Base-by-base conservation (phyloP, 1,140 invertebrate genomes). In the Drosophila gunungcola region DNA sequence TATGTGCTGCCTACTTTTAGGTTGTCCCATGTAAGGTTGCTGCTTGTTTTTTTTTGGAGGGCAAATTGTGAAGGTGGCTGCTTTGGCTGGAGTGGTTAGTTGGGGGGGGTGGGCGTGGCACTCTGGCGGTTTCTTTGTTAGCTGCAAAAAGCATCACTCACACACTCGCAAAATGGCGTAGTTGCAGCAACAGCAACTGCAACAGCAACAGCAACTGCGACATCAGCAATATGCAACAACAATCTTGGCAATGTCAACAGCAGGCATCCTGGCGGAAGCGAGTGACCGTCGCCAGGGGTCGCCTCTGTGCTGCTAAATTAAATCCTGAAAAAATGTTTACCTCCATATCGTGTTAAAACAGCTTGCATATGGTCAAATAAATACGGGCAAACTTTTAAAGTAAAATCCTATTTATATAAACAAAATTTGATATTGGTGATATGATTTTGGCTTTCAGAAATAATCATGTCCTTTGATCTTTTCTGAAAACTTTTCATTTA, bases 241-340 rank as follows among this genome's bases (percentile, higher is more conserved):
- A 84, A 58, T 82, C 81, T 85, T 85, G 81, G 60, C 81, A 84
- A 74, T 85, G 81, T 86, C 81, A 85, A 78, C 82, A 74, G 57
- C 63, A 57, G 39, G 54, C 73, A 74, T 42, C 55, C 12, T 43
- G 56, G 58, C 73, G 56, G 67, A 73, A 79, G 67, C 52, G 55
- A 73, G 80, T 84, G 76, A 76, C 64, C 80, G 54, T 46, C 72
- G 72, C 52, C 80, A 67, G 70, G 77, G 80, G 70, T 75, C 65
- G 61, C 56, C 43, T 12, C 29, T 58, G 57, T 49, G 49, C 42
- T 55, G 62, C 32, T 65, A 53, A 51, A 65, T 65, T 68, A 68
- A 65, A 68, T 65, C 41, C 38, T 9, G 45, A 4, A 36, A 36
- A 36, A 51, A 63, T 11, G 2, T 13, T 12, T 6, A 0, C n/a